These are phyloP conservation scores for Andrena camellia DNA, from an alignment of 2,888 invertebrate genomes.

Conservation along the genomic window DNA sequence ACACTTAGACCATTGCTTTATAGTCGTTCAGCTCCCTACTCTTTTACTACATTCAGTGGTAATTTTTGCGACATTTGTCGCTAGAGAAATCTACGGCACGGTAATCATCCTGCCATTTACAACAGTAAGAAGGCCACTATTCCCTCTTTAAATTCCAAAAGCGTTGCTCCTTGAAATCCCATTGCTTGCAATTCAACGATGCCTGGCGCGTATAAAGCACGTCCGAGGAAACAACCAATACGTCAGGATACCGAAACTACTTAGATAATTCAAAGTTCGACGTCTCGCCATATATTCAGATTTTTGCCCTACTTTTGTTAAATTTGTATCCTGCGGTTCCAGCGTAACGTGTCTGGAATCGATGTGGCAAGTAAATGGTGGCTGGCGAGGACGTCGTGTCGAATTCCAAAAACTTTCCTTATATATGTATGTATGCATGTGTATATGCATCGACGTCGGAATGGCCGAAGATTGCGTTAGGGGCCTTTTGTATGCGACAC, in stretches of 20 bases:
- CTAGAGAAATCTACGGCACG: too few species aligned
- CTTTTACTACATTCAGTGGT: too few species aligned
- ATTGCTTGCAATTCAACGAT: conserved; percentile 4
- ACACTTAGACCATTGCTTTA: too few species aligned
- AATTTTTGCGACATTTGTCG: too few species aligned
- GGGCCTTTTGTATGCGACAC: conserved; percentile 79
- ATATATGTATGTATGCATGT: neutral
- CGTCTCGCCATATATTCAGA: conserved; percentile 43
- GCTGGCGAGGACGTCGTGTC: conserved; percentile 41
- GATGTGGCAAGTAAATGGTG: conserved; percentile 50
- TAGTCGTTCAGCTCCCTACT: too few species aligned
- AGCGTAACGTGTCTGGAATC: conserved; percentile 60
- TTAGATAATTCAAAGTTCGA: conserved; percentile 55
- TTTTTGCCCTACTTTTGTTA: conserved; percentile 46
- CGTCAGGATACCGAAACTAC: conserved; percentile 6
- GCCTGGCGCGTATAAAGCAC: conserved; percentile 9
- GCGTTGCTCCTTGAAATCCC: neutral
- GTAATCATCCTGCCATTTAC: too few species aligned
- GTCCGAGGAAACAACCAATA: conserved; percentile 5
- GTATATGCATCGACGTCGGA: neutral
- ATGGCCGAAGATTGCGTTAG: conserved; percentile 74
- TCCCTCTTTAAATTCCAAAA: too few species aligned
- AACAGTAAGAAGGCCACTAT: too few species aligned
- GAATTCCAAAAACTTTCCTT: conserved; percentile 61
- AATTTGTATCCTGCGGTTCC: conserved; percentile 54